Conservation (phyloP, 2,113 vertebrate genomes). For the Pomatorhinus ruficollis region DNA sequence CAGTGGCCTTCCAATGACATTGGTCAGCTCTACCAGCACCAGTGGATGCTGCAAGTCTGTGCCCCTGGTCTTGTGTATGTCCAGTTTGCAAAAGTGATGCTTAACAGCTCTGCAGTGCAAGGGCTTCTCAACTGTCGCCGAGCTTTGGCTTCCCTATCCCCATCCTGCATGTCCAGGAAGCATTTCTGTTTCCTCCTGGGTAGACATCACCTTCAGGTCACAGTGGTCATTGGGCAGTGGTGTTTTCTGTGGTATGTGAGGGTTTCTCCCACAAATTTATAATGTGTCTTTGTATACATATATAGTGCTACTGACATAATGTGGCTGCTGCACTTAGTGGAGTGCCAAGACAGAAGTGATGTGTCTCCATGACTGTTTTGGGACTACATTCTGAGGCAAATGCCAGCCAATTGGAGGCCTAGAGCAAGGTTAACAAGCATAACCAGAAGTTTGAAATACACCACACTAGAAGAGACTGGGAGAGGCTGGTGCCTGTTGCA, state of each 20-base stretch:
- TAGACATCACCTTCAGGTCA: background rate
- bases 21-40: background rate
- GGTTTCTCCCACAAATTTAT: background rate
- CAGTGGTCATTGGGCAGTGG: background rate
- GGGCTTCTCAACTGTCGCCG: background rate
- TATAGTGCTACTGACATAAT: background rate
- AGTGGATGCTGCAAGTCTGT: background rate
- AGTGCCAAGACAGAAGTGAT: background rate
- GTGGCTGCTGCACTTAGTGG: background rate
- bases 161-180: background rate
- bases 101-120: background rate
- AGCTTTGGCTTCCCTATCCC: background rate
- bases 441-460: background rate
- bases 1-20: background rate
- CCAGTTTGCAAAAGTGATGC: background rate
- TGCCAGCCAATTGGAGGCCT: background rate
- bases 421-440: background rate
- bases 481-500: background rate
- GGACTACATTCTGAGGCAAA: background rate
- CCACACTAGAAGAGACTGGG: fast-evolving
- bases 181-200: background rate
- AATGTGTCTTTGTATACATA: background rate
- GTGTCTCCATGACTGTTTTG: background rate
- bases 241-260: background rate
- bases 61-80: background rate